Evolutionary conservation across 2,888 invertebrate species (phyloP).

Genomic region (Melangyna quadrimaculata): DNA sequence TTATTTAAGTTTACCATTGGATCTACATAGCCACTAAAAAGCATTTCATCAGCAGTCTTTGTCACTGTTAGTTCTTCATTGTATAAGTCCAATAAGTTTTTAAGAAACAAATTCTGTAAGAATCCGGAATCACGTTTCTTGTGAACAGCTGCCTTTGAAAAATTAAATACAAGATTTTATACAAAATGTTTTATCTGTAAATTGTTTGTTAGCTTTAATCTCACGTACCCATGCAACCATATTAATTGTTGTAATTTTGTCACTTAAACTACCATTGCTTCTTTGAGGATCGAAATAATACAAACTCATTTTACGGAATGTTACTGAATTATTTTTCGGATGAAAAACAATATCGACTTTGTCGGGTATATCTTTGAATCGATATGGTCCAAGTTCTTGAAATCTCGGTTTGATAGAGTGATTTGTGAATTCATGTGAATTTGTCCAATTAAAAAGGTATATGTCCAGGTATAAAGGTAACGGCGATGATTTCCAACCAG

Average conservation of each 20-base stretch:
- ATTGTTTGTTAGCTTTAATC: background rate
- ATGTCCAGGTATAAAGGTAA: conserved; percentile 86
- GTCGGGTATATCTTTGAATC: conserved; percentile 85
- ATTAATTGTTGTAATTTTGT: conserved; percentile 88
- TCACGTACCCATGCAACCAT: conserved; percentile 88
- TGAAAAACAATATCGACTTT: conserved; percentile 89
- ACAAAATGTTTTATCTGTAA: background rate
- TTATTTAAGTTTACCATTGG: conserved; percentile 85
- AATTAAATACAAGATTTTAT: conserved; percentile 33
- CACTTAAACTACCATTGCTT: conserved; percentile 87
- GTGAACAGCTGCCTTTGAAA: conserved; percentile 80
- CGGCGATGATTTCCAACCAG: conserved; percentile 86
- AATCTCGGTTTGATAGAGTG: conserved; percentile 83
- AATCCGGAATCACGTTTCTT: conserved; percentile 82
- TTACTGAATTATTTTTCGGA: conserved; percentile 86
- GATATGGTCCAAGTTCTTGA: conserved; percentile 84
- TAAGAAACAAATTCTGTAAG: conserved; percentile 83
- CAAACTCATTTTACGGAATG: conserved; percentile 85
- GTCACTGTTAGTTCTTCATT: conserved; percentile 83
- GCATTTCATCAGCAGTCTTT: conserved; percentile 85
- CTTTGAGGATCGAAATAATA: conserved; percentile 87
- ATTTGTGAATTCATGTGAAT: conserved; percentile 85
- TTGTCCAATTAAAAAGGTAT: conserved; percentile 91
- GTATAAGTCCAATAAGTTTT: conserved; percentile 83
- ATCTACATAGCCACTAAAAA: conserved; percentile 91